Evolutionary conservation across 1,140 invertebrate genomes (phyloP).

Genomic region (Drosophila hydei): DNA sequence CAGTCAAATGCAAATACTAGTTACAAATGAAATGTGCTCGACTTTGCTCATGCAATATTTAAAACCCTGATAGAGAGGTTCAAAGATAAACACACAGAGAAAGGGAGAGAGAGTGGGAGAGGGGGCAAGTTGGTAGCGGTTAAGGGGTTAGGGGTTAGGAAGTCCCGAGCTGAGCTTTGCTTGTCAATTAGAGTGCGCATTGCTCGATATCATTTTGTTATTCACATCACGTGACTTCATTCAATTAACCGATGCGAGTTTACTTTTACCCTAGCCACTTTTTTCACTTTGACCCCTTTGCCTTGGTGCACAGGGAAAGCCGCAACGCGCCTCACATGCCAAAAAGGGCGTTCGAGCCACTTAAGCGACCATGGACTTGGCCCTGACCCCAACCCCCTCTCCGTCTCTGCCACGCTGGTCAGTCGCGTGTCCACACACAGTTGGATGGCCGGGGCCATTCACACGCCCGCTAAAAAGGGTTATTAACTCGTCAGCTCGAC

Average conservation of each 20-base stretch:
- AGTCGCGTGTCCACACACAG: constrained; percentile 39
- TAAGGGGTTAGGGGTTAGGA: constrained; percentile 11
- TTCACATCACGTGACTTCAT: constrained; percentile 84
- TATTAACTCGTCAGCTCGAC: constrained; percentile 83
- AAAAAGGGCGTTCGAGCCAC: constrained; percentile 83
- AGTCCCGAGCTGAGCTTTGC: constrained; percentile 1
- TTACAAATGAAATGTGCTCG: constrained; percentile 47
- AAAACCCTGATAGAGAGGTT: constrained; percentile 50
- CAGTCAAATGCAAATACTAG: constrained; percentile 63
- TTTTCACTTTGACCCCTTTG: neutral
- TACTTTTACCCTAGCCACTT: constrained; percentile 1
- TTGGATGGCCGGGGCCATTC: constrained; percentile 26
- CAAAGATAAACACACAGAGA: constrained; percentile 49
- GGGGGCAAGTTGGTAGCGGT: neutral
- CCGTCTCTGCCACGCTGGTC: constrained; percentile 6
- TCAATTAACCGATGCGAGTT: constrained; percentile 79
- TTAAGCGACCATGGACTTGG: constrained; percentile 58
- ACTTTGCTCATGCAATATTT: constrained; percentile 71
- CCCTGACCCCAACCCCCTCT: constrained; percentile 20
- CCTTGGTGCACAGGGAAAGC: constrained; percentile 20
- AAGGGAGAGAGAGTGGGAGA: neutral
- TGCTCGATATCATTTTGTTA: constrained; percentile 64
- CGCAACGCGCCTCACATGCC: constrained; percentile 52
- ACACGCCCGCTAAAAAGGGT: constrained; percentile 82
- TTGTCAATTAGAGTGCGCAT: constrained; percentile 53